Evolutionary conservation across 2,888 invertebrate species (phyloP).

Genomic region (Liodrosophila aerea): DNA sequence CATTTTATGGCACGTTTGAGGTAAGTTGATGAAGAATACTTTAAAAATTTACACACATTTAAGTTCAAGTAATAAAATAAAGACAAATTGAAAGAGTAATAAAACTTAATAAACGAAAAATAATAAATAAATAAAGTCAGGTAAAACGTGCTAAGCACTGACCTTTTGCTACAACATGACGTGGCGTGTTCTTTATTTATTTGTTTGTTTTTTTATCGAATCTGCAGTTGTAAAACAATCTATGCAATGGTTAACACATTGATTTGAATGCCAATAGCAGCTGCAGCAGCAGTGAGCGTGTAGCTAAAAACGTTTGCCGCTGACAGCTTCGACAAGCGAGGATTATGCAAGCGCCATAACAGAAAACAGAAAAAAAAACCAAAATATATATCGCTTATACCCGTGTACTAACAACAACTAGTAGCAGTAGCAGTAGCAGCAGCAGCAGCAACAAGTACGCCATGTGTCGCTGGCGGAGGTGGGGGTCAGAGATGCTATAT

Average conservation of each 20-base stretch:
- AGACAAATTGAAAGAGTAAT: too few relatives aligned
- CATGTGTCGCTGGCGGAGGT: constrained; percentile 54
- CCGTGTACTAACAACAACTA: constrained; percentile 28
- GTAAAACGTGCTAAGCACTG: constrained; percentile 45
- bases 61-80: too few relatives aligned
- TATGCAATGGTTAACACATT: constrained; percentile 59
- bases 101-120: too few relatives aligned
- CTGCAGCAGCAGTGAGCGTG: constrained; percentile 40
- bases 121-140: constrained; percentile 23
- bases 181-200: constrained; percentile 27
- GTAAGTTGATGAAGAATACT: constrained; percentile 7
- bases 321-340: constrained; percentile 69
- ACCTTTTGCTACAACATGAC: constrained; percentile 44
- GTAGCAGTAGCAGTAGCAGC: constrained; percentile 24
- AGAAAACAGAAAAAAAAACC: constrained; percentile 25
- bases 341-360: constrained; percentile 72
- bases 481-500: constrained; percentile 30
- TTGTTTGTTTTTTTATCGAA: neutral
- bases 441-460: constrained; percentile 28
- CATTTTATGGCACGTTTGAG: constrained; percentile 35
- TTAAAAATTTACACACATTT: constrained; percentile 3
- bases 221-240: constrained; percentile 36
- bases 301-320: constrained; percentile 32
- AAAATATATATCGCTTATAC: constrained; percentile 32
- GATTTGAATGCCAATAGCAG: constrained; percentile 75